Evolutionary conservation across 2,113 vertebrate species (phyloP), one percentile per base, ranked within the genome.

Genomic region (Heterochromis multidens): DNA sequence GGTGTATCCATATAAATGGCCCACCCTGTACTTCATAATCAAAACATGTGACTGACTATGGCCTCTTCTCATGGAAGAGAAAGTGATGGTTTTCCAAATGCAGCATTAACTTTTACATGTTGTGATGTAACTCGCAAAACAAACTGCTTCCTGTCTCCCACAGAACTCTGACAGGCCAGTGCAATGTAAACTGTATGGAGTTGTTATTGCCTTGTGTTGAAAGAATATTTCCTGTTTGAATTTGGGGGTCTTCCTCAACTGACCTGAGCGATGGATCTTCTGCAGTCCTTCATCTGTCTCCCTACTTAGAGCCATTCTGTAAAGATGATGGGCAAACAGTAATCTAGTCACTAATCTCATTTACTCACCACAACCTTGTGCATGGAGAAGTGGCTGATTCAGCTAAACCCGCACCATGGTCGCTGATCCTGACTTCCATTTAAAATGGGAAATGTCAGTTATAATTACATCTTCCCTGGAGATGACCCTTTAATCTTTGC

Each of bases 371-470:
- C 85, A 91, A 91, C 79, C 70, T 33, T 74, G 46, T 54, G 27
- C 17, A 74, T 33, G 19, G 70, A 19, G 95, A 91, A 92, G 93
- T 85, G 37, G 77, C 85, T 87, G 81, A 76, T 93, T 91, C 70
- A 79, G 70, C 79, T 63, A 87, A 82, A 79, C 79, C 56, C n/a
- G 13, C 77, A 49, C 74, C 59, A 78, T 79, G 84, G 87, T 63
- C 58, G 78, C 83, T 57, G 82, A 88, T 86, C 62, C 80, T 37
- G 82, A 86, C 84, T 92, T 93, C 79, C 86, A 87, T 93, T 93
- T 87, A 94, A 93, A 91, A 94, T 93, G 90, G 95, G 91, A 96
- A 96, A 96, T 95, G 93, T 94, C 94, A 95, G 43, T 94, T 95
- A 94, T 95, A 96, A 95, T 96, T 95, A 95, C 91, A 95, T 95